Evolutionary conservation across 2,113 vertebrate genomes (phyloP), one percentile per base, ranked within the genome.

Genomic region (Glaucomys volans): DNA sequence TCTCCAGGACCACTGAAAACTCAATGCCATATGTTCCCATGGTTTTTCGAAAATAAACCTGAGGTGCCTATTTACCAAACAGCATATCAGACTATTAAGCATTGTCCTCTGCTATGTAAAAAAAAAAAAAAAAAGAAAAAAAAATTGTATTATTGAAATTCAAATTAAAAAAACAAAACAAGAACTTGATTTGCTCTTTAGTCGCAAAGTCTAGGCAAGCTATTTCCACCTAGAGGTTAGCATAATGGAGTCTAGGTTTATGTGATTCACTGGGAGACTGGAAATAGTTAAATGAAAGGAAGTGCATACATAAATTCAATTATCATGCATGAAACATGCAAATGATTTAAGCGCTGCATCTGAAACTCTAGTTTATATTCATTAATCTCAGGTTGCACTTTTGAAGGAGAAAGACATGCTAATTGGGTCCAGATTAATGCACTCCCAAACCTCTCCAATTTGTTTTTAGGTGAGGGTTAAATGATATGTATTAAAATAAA

Each of bases 241-340:
- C 90, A 57, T 72, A 84, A 94, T 87, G 93, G 95, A 84, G 80
- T 85, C 64, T 92, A 80, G 44, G 54, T 74, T 95, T 98, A 97
- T 97, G 97, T 98, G 98, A 97, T 94, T 98, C 98, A 97, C 96
- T 97, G 97, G 96, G 97, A 98, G 97, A 98, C 69, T 98, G 97
- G 97, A 98, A 98, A 99, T 98, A 98, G 98, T 98, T 98, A 98
- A 98, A 98, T 98, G 98, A 98, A 98, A 98, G 98, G 97, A 98
- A 98, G 98, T 98, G 98, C 98, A 98, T 98, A 98, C 98, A 98
- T 97, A 98, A 98, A 99, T 99, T 98, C 98, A 98, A 98, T 99
- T 98, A 98, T 97, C 98, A 98, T 98, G 98, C 98, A 98, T 98
- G 98, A 99, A 98, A 98, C 99, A 99, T 99, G 99, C 98, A 98